Base-by-base conservation (phyloP, 2,113 vertebrate genomes). In the Meleagris gallopavo region DNA sequence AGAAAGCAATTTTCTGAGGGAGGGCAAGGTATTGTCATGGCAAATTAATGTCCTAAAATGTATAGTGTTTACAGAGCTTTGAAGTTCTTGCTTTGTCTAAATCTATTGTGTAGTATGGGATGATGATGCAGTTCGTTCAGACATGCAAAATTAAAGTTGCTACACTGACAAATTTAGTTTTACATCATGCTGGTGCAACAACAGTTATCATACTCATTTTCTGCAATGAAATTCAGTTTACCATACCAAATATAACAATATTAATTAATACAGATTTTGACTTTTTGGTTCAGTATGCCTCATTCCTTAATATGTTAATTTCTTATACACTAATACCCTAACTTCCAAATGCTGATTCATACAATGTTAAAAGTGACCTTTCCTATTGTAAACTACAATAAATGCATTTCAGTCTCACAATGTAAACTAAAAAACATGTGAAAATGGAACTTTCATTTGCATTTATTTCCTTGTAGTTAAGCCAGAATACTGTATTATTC, bases 391-490 rank as follows among this genome's bases (percentile, higher is more conserved):
- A 91, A 55, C 11, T 45, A 18, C 48, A 73, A 7, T 76, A 89
- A 95, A 91, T 93, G 71, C 36, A 54, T 92, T 92, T 90, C 41
- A 89, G 41, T 79, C 73, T 58, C 76, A 10, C 57, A 83, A 21
- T 91, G 54, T 77, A 32, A 95, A 77, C n/a, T 38, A 81, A 80
- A 73, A 73, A 60, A 30, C 61, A 20, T 75, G 57, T 86, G 75
- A 89, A 89, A 89, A 94, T 93, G 93, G 50, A 86, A n/a, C 46
- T 88, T 90, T 78, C 60, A 6, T 95, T 95, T 90, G 77, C 73
- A 83, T 96, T 92, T 76, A 69, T 97, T 55, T 88, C 40, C 77
- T 94, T 76, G 92, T 74, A 76, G 8, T 90, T 96, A 83, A 93
- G 70, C 88, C 73, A 80, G 94, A 95, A 67, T 52, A 72, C 43